Evolutionary conservation across 2,888 invertebrate genomes (phyloP), one percentile per base, ranked within the genome.

Genomic region (Lasioglossum oenotherae): DNA sequence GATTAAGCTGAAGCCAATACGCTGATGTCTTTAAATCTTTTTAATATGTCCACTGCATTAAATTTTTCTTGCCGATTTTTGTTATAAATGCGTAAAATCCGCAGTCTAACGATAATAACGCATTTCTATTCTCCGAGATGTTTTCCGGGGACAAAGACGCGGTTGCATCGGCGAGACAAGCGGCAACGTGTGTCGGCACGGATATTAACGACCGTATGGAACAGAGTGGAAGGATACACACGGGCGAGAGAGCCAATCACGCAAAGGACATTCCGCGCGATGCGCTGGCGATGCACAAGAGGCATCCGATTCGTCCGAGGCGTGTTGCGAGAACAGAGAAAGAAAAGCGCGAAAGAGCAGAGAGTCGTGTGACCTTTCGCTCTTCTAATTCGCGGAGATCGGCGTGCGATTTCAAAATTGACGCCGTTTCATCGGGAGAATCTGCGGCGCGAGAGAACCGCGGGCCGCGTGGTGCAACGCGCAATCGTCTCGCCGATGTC

Each of bases 181-280:
- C 49, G 73, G 69, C 38, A 53, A 64, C 84, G 72, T 82, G 80
- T 80, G 87, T 84, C 81, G 67, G 72, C 74, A 73, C 31, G 74
- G 84, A 76, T 72, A 81, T 77, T 84, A 84, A 84, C 84, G 87
- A 87, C 73, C 82, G 64, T 67, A 78, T 64, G 38, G 84, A 88
- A 80, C 69, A 81, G 77, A 53, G 67, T 53, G 77, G 77, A 79
- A 64, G 73, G 71, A 64, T 64, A 79, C 57, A 80, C 76, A 69
- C 53, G 67, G 53, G 67, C 74, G 35, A n/a, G 57, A 57, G 57
- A 79, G 46, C 10, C 41, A 77, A 81, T 72, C 87, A 79, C 74
- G 81, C 81, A 67, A 81, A 79, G 71, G 71, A 81, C 83, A 80
- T 87, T 75, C 77, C 80, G 49, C 41, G 31, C 31, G 73, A 71